phyloP scores from a whole-genome alignment of 2,113 vertebrate genomes.

The Pedetes capensis region DNA sequence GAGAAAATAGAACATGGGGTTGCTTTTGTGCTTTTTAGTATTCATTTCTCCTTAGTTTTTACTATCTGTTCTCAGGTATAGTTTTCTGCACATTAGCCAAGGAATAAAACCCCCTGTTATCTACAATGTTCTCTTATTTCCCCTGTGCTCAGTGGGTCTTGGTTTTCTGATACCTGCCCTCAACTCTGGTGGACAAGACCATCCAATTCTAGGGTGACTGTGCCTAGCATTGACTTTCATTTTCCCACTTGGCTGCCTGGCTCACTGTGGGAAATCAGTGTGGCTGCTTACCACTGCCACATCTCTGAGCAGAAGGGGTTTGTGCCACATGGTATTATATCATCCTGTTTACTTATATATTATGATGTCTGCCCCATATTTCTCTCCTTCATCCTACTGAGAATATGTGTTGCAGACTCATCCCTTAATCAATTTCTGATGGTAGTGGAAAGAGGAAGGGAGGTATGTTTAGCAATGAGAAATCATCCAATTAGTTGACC shows the following conservation, averaged over 20 bases:
- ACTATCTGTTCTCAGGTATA: background rate
- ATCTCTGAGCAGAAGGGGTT: background rate
- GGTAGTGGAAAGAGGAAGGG: background rate
- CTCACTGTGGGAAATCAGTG: background rate
- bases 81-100: background rate
- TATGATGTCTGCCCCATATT: background rate
- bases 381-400: background rate
- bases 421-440: background rate
- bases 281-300: background rate
- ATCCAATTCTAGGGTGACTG: background rate
- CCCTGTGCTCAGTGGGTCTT: background rate
- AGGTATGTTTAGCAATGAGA: background rate
- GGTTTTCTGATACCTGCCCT: background rate
- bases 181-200: background rate
- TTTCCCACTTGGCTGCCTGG: background rate
- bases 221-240: background rate
- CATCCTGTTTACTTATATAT: background rate
- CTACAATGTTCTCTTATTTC: background rate
- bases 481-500: background rate
- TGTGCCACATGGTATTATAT: background rate
- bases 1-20: background rate
- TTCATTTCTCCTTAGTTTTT: slow-evolving; percentile 13
- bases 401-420: background rate
- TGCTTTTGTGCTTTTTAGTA: background rate
- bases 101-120: background rate